Percentiles rank a stretch among this genome's conserved stretches.
Evolutionary conservation across 2,888 invertebrate genomes (phyloP).

Genomic region (Diabrotica balteata): DNA sequence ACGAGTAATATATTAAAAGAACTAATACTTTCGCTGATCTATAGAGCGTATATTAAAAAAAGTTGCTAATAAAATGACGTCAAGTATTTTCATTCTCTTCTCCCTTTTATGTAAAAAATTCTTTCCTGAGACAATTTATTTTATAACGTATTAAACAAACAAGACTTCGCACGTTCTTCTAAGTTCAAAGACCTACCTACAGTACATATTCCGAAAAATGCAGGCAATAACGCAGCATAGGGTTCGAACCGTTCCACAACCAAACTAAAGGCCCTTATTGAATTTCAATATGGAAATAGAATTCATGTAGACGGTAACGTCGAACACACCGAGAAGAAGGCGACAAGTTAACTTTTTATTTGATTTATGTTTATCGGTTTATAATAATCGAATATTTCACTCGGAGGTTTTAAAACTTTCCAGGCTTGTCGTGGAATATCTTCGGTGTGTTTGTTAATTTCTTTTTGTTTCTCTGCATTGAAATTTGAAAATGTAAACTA

Average conservation of each 20-base stretch:
- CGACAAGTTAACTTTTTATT: constrained; percentile 37
- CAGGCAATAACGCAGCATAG: constrained; percentile 19
- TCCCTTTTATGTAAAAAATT: too few species aligned
- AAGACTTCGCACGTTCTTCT: too few species aligned
- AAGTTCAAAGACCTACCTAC: background rate
- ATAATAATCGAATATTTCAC: constrained; percentile 39
- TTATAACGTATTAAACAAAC: too few species aligned
- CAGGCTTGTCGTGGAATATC: constrained; percentile 5
- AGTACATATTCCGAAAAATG: constrained; percentile 11
- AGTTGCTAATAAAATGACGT: too few species aligned
- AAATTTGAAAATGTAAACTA: too few species aligned
- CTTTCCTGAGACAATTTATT: too few species aligned
- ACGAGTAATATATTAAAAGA: too few species aligned
- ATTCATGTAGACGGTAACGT: constrained; percentile 34
- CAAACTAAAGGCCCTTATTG: constrained; percentile 32
- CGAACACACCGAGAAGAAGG: constrained; percentile 22
- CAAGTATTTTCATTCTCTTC: too few species aligned
- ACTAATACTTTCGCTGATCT: too few species aligned
- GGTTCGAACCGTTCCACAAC: constrained; percentile 18
- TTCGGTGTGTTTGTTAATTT: background rate
- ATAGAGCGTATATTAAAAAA: too few species aligned
- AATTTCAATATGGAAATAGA: constrained; percentile 37
- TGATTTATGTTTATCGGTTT: constrained; percentile 38
- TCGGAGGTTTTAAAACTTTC: constrained; percentile 25
- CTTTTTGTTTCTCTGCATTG: too few species aligned